phyloP scores from a whole-genome alignment of 2,113 vertebrate genomes.

The Prochilodus magdalenae region DNA sequence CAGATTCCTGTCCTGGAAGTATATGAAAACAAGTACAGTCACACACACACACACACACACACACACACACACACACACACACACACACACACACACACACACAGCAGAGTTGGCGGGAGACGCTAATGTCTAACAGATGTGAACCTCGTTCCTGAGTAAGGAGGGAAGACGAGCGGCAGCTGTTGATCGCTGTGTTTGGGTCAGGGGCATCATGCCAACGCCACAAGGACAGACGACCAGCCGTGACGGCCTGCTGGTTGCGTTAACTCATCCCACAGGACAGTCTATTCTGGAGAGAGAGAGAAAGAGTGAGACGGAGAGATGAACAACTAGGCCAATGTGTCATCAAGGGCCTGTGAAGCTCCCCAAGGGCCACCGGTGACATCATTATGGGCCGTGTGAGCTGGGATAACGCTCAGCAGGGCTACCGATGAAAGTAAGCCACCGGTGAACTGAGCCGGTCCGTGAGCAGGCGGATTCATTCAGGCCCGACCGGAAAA shows the following conservation, averaged over 20 bases:
- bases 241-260: not conserved
- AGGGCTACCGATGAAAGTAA: too few species aligned
- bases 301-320: not conserved
- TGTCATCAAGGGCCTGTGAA: not conserved
- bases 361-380: not conserved
- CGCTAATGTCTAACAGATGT: conserved; percentile 48
- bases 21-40: not conserved
- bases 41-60: conserved; percentile 20
- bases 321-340: not conserved
- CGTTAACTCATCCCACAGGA: not conserved
- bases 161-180: not conserved
- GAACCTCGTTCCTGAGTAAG: not conserved
- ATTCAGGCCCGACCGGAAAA: too few species aligned
- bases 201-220: too few species aligned
- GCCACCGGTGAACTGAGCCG: too few species aligned
- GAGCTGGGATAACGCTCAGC: too few species aligned
- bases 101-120: conserved; percentile 4
- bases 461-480: too few species aligned
- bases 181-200: conserved; percentile 6
- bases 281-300: not conserved
- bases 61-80: conserved; percentile 31
- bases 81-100: conserved; percentile 18
- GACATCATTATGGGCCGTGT: not conserved
- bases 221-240: not conserved
- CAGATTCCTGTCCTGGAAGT: not conserved